phyloP scores from a whole-genome alignment of 1,140 invertebrate genomes.

The Lepidurus arcticus region DNA sequence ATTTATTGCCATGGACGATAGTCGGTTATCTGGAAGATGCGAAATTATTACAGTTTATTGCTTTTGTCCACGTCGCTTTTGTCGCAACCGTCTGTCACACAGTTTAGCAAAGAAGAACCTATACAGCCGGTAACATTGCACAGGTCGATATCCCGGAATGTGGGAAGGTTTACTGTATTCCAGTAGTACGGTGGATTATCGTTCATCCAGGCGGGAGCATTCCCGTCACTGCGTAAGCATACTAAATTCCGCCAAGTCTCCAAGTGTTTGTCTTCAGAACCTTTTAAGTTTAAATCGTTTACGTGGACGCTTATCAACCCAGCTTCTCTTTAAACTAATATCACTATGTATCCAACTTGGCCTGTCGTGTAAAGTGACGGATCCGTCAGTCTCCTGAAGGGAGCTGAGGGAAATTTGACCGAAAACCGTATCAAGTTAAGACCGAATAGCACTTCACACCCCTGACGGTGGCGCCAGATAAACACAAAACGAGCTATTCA shows the following conservation, averaged over 20 bases:
- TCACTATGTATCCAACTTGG: too few species aligned
- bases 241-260: slow-evolving; percentile 37
- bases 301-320: too few species aligned
- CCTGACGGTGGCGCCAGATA: too few species aligned
- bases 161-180: slow-evolving; percentile 36
- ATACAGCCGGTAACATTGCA: slow-evolving; percentile 36
- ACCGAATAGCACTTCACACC: too few species aligned
- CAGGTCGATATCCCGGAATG: slow-evolving; percentile 35
- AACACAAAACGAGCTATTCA: too few species aligned
- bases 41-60: slow-evolving; percentile 23
- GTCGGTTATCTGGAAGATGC: not conserved
- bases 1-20: too few species aligned
- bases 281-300: too few species aligned
- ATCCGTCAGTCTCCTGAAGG: too few species aligned
- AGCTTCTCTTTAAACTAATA: too few species aligned
- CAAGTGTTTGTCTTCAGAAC: slow-evolving; percentile 33
- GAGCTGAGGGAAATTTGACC: too few species aligned
- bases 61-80: slow-evolving; percentile 33
- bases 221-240: slow-evolving; percentile 32
- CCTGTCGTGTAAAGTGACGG: too few species aligned
- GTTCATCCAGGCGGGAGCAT: slow-evolving; percentile 35
- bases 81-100: slow-evolving; percentile 30
- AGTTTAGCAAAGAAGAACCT: slow-evolving; percentile 34
- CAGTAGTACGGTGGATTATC: slow-evolving; percentile 34
- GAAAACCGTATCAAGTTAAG: too few species aligned